Conservation (phyloP, 2,888 invertebrate species). For the Oscheius onirici region DNA sequence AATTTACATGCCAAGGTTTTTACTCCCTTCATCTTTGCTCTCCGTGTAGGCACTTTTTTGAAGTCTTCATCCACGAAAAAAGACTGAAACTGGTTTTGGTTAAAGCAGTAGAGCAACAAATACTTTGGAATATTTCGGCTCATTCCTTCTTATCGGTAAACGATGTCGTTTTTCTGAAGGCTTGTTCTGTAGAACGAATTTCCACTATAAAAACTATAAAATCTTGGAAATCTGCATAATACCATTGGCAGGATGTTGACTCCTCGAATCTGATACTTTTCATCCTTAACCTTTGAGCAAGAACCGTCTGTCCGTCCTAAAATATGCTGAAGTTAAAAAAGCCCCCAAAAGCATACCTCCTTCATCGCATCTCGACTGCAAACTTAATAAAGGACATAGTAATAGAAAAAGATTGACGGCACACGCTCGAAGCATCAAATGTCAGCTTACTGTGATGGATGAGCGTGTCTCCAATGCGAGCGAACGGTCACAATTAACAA, state of each 20-base stretch:
- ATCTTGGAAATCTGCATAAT: background rate
- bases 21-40: too few species aligned
- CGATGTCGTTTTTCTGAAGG: background rate
- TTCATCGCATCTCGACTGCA: background rate
- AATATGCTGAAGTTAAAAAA: background rate
- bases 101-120: too few species aligned
- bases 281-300: constrained; percentile 4
- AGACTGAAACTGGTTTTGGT: background rate
- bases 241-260: constrained; percentile 29
- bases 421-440: constrained; percentile 8
- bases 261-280: constrained; percentile 24
- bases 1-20: too few species aligned
- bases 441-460: constrained; percentile 2
- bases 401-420: background rate
- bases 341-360: too few species aligned
- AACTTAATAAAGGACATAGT: background rate
- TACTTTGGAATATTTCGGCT: too few species aligned
- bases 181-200: constrained; percentile 1
- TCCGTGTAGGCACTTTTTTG: too few species aligned
- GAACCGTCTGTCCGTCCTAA: constrained; percentile 15
- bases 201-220: background rate
- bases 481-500: background rate
- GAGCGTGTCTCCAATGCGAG: background rate
- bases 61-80: background rate
- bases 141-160: too few species aligned